These are phyloP conservation scores for Saturnia pavonia DNA, from an alignment of 2,888 invertebrate genomes.

Conservation along the genomic window DNA sequence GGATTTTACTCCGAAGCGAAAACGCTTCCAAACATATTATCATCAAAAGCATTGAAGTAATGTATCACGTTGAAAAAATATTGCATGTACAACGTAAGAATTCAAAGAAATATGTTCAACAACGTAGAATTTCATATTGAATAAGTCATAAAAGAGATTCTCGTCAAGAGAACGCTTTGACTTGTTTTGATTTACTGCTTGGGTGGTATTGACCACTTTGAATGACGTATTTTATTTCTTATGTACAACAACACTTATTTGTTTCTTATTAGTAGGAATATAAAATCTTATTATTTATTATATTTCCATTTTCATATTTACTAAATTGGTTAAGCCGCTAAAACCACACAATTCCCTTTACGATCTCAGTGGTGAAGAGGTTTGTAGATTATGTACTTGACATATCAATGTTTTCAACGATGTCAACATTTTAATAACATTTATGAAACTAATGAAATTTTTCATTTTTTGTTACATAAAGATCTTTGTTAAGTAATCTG, in stretches of 20 bases:
- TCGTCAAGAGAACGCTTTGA: conserved; percentile 39
- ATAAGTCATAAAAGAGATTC: conserved; percentile 47
- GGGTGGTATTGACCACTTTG: conserved; percentile 37
- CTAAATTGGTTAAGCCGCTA: not conserved
- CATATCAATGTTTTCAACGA: too few relatives aligned
- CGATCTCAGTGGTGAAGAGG: too few relatives aligned
- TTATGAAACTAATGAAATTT: not conserved
- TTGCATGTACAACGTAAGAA: not conserved
- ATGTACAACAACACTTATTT: too few relatives aligned
- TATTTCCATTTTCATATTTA: not conserved
- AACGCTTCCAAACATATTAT: conserved; percentile 5
- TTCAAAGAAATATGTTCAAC: conserved; percentile 3
- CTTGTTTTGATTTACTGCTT: conserved; percentile 39
- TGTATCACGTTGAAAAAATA: conserved; percentile 6
- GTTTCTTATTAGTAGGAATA: not conserved
- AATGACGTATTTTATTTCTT: conserved; percentile 36
- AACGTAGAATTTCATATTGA: conserved; percentile 37
- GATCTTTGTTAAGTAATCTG: not conserved
- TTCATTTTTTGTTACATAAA: not conserved
- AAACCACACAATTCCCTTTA: not conserved
- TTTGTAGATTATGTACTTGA: too few relatives aligned
- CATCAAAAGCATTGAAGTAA: not conserved
- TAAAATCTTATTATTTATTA: not conserved
- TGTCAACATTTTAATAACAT: not conserved
- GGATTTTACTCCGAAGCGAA: conserved; percentile 9